Base-by-base conservation (phyloP, 2,113 vertebrate species). In the Catharus bicknelli region DNA sequence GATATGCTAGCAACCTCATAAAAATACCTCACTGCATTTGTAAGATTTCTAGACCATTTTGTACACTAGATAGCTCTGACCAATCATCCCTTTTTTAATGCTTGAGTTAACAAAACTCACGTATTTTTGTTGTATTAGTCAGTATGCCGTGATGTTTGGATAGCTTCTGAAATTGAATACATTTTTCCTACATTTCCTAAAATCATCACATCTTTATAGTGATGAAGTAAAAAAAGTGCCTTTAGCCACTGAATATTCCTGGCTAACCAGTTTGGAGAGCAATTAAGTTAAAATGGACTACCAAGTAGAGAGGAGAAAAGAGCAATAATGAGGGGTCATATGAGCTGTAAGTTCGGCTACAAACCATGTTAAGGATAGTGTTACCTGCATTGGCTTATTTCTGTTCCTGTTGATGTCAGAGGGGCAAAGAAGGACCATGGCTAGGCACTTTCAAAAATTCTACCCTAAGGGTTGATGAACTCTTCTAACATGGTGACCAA, bases 1-100 rank as follows among this genome's bases (percentile, higher is more conserved):
- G 58, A 57, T 58, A 36, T 0, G 0, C 1, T 32, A n/a, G 8
- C 30, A 40, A 69, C 5, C 2, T 47, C 17, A 47, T 4, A 40
- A 38, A 77, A 94, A 73, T 58, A 13, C 18, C 26, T 89, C 42
- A 18, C 12, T 67, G 11, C 15, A 57, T 58, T 62, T 59, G 5
- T 22, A 81, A 78, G 25, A 72, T 43, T 93, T 89, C 38, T 66
- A 50, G 55, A 58, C 7, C 4, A n/a, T 51, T 70, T 58, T 26
- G 4, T 36, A 43, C 22, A 34, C 13, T 32, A 47, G 22, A 38
- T 10, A 45, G 22, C 9, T 69, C 29, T 80, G 25, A 83, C 5
- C 7, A 62, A 11, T 45, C 13, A 80, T 17, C 8, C 1, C 1
- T 14, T 79, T 61, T 76, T 68, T n/a, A 20, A 64, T 30, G 7